Percentiles rank a stretch among this genome's conserved stretches.
These are phyloP conservation scores for Mustela lutreola DNA, from an alignment of 2,113 vertebrate species.

Conservation along the genomic window DNA sequence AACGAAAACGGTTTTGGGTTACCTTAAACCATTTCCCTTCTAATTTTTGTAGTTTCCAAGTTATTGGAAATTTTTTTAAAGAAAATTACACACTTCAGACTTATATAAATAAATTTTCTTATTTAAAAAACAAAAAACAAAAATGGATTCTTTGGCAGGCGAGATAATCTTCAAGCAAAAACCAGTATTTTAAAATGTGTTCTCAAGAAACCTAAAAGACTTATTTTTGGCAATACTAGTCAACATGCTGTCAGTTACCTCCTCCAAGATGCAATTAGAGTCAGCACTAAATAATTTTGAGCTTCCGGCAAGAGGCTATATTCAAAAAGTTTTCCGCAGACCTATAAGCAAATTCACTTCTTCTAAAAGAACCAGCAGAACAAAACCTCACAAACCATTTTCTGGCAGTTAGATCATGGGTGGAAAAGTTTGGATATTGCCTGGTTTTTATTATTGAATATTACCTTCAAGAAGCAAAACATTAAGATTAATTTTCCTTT, in stretches of 20 bases:
- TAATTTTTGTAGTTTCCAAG: constrained; percentile 73
- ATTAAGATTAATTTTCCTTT: constrained; percentile 45
- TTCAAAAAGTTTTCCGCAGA: constrained; percentile 74
- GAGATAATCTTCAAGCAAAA: constrained; percentile 84
- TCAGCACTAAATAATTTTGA: constrained; percentile 83
- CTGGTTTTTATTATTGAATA: constrained; percentile 59
- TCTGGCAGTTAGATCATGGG: constrained; percentile 26
- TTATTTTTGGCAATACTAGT: constrained; percentile 86
- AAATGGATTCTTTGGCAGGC: constrained; percentile 77
- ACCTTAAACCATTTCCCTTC: constrained; percentile 66
- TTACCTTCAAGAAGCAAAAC: constrained; percentile 58
- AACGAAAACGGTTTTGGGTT: constrained; percentile 77
- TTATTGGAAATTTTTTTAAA: constrained; percentile 79
- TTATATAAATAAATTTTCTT: constrained; percentile 77
- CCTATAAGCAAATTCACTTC: constrained; percentile 75
- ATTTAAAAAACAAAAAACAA: constrained; percentile 69
- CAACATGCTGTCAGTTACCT: constrained; percentile 85
- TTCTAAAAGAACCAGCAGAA: constrained; percentile 60
- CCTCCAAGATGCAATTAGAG: constrained; percentile 85
- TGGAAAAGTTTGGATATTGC: constrained; percentile 46
- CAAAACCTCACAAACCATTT: constrained; percentile 53
- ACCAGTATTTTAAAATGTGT: constrained; percentile 83
- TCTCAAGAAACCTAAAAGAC: constrained; percentile 85
- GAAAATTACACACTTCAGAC: constrained; percentile 79
- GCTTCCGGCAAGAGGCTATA: constrained; percentile 73